These are phyloP conservation scores for Tolypeutes matacus DNA, from an alignment of 2,797 vertebrate species.

Conservation along the genomic window DNA sequence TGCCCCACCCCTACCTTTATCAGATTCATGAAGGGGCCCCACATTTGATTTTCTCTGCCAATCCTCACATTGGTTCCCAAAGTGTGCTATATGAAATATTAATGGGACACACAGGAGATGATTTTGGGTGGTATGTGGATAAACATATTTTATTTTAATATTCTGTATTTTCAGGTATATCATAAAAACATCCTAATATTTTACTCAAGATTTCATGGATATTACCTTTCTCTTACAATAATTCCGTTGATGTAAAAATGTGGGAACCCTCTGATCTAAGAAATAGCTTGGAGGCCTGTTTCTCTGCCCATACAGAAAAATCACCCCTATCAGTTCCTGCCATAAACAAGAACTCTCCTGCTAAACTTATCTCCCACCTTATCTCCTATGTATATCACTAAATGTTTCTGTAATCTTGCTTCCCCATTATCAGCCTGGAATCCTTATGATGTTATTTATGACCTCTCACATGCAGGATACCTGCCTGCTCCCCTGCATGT, in stretches of 20 bases:
- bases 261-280: no score
- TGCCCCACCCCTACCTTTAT: neutral
- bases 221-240: neutral
- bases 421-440: no score
- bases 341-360: no score
- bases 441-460: no score
- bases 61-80: neutral
- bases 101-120: neutral
- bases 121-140: neutral
- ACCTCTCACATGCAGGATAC: no score
- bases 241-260: neutral
- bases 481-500: no score
- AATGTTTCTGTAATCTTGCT: no score
- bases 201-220: neutral
- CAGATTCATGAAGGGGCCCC: neutral
- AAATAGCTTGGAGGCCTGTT: no score
- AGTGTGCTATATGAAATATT: neutral
- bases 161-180: neutral
- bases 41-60: accelerated
- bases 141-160: neutral
- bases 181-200: neutral
- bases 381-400: no score
- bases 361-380: no score
- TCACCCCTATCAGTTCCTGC: no score
- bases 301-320: no score